A percentile compares a stretch with the other conserved stretches of the same genome.
phyloP scores from a whole-genome alignment of 2,888 invertebrate species.

The Philereme transversata region DNA sequence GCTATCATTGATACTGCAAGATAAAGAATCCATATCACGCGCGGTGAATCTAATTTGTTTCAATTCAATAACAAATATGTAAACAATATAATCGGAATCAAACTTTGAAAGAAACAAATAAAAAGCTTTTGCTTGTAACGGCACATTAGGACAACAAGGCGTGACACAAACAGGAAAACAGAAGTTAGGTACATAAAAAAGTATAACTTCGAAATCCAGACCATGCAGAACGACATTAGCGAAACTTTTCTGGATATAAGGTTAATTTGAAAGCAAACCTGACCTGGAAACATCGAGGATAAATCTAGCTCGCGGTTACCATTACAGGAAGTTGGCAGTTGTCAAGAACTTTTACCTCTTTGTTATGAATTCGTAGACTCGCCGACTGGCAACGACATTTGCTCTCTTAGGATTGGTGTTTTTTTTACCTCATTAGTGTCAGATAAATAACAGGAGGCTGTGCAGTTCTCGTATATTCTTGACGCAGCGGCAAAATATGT shows the following conservation, averaged over 20 bases:
- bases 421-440: constrained; percentile 8
- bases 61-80: constrained; percentile 4
- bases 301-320: constrained; percentile 26
- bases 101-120: background rate
- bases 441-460: constrained; percentile 16
- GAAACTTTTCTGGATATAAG: constrained; percentile 27
- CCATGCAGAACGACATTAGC: constrained; percentile 26
- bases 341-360: constrained; percentile 29
- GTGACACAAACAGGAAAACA: no score
- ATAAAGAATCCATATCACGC: background rate
- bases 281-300: constrained; percentile 29
- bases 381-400: constrained; percentile 5
- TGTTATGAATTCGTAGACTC: constrained; percentile 24
- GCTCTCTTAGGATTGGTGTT: background rate
- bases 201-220: constrained; percentile 13
- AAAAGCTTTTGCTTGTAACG: no score
- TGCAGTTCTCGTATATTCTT: constrained; percentile 2
- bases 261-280: constrained; percentile 32
- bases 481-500: constrained; percentile 28
- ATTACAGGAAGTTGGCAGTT: constrained; percentile 18
- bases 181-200: no score
- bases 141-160: no score
- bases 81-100: constrained; percentile 17
- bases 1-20: constrained; percentile 2
- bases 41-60: constrained; percentile 6